Evolutionary conservation across 2,113 vertebrate genomes (phyloP).

Genomic region (Lepus europaeus): DNA sequence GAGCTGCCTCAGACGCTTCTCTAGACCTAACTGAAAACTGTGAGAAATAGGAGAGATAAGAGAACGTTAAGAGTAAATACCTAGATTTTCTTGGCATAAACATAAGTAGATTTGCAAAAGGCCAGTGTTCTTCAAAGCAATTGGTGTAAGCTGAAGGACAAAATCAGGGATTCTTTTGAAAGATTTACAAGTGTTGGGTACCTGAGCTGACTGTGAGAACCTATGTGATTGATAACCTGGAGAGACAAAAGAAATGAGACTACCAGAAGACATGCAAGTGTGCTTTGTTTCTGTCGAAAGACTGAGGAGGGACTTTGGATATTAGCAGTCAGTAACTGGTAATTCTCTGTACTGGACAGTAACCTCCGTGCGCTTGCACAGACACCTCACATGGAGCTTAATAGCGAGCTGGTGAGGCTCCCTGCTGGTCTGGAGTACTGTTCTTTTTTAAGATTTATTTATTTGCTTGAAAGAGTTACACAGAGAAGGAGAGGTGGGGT

Average conservation of each 20-base stretch:
- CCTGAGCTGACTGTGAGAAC: background rate
- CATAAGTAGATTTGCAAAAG: background rate
- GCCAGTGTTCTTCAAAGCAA: background rate
- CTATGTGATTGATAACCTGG: background rate
- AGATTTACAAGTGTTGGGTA: background rate
- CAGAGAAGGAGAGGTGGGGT: too few species aligned
- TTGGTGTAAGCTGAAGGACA: background rate
- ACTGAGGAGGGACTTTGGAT: background rate
- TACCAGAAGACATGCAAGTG: background rate
- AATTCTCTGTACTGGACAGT: background rate
- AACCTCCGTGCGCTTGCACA: background rate
- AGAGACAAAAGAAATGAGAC: background rate
- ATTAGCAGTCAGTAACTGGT: background rate
- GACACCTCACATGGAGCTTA: background rate
- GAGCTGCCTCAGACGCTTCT: background rate
- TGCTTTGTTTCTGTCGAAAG: background rate
- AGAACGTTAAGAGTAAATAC: background rate
- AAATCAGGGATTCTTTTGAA: background rate
- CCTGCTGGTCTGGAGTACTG: background rate
- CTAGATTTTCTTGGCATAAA: background rate
- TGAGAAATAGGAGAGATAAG: background rate
- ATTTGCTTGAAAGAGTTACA: too few species aligned
- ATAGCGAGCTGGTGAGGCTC: background rate
- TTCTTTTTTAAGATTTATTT: too few species aligned
- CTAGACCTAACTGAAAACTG: background rate